Percentiles rank a stretch among this genome's conserved stretches.
Evolutionary conservation across 2,797 vertebrate species (phyloP).

Genomic region (Meda fulgida): DNA sequence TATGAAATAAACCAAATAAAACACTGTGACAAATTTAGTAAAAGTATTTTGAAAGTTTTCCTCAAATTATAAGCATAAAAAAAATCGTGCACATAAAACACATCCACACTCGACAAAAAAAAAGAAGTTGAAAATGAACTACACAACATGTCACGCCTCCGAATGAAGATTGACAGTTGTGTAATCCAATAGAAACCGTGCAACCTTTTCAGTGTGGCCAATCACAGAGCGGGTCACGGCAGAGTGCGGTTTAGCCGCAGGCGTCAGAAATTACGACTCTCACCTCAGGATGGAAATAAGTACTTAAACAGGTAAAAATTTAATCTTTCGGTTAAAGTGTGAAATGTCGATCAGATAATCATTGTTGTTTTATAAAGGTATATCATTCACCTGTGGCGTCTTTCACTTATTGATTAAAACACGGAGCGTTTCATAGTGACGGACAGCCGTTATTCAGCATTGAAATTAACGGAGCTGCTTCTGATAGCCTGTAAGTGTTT

Average conservation of each 20-base stretch:
- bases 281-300: not conserved
- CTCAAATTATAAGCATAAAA: not conserved
- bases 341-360: not conserved
- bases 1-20: not conserved
- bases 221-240: slow-evolving; percentile 37
- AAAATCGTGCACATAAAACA: not conserved
- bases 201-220: not conserved
- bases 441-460: not conserved
- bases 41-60: not conserved
- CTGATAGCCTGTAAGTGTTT: not conserved
- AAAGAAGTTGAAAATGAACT: not conserved
- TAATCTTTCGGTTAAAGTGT: not conserved
- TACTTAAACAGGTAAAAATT: slow-evolving; percentile 9
- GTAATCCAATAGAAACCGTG: not conserved
- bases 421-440: not conserved
- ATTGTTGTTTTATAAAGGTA: not conserved
- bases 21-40: not conserved
- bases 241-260: not conserved
- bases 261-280: slow-evolving; percentile 16
- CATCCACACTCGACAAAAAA: not conserved
- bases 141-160: not conserved
- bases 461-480: not conserved
- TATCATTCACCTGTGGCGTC: not conserved
- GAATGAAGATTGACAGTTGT: slow-evolving; percentile 17
- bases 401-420: not conserved